Conservation (phyloP, 2,797 vertebrate species). For the Enteromius afrohamiltoni region DNA sequence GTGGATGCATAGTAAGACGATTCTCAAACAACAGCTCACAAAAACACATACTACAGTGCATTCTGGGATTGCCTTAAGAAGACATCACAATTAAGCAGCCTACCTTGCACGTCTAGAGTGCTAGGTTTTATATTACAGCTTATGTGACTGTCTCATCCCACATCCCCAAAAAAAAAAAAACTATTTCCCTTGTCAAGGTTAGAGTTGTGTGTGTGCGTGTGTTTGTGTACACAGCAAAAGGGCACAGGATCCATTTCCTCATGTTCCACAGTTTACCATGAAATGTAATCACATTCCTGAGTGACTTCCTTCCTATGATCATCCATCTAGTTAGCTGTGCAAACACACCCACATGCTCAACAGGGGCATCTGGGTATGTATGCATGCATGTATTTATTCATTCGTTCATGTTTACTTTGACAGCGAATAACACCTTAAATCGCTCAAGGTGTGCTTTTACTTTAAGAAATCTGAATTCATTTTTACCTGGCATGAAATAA, state of each 20-base stretch:
- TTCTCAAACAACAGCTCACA: background rate
- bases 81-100: background rate
- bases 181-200: background rate
- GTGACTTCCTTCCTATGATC: slow-evolving; percentile 75
- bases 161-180: background rate
- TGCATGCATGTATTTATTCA: too few species aligned
- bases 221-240: slow-evolving; percentile 43
- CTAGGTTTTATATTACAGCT: background rate
- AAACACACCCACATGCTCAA: slow-evolving; percentile 50
- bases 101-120: background rate
- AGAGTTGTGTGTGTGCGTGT: slow-evolving; percentile 30
- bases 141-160: background rate
- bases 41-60: background rate
- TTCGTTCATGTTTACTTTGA: too few species aligned
- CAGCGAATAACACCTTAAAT: background rate
- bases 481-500: background rate
- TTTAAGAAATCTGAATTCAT: background rate
- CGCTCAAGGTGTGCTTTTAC: background rate
- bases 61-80: background rate
- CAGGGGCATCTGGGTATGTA: slow-evolving; percentile 13
- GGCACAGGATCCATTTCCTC: slow-evolving; percentile 71
- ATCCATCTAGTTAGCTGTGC: slow-evolving; percentile 42
- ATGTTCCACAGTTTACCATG: slow-evolving; percentile 70
- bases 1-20: background rate
- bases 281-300: slow-evolving; percentile 75